Evolutionary conservation across 2,888 invertebrate genomes (phyloP).

Genomic region (Mimas tiliae): DNA sequence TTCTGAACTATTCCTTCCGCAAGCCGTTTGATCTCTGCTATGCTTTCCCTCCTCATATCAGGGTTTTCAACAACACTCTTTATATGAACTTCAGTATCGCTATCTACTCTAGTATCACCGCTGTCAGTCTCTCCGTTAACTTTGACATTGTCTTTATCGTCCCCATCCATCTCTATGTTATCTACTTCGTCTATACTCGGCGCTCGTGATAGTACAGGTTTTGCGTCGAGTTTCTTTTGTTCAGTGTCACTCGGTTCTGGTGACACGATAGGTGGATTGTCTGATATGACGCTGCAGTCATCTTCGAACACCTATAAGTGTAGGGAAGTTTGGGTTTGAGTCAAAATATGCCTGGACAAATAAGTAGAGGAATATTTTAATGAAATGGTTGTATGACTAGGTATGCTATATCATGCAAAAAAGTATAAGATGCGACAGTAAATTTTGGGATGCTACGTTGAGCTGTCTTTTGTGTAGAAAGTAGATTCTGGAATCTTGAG

Average conservation of each 20-base stretch:
- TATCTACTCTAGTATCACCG: slow-evolving; percentile 80
- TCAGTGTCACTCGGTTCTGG: slow-evolving; percentile 80
- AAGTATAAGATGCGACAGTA: no score
- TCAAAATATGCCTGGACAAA: not conserved
- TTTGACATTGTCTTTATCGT: slow-evolving; percentile 66
- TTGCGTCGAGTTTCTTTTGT: slow-evolving; percentile 63
- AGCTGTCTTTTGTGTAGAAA: no score
- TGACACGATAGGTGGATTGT: slow-evolving; percentile 80
- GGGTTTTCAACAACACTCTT: slow-evolving; percentile 78
- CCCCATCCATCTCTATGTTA: slow-evolving; percentile 74
- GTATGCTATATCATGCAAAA: no score
- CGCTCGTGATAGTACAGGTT: slow-evolving; percentile 72
- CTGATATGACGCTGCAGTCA: slow-evolving; percentile 83
- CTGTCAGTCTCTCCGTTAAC: slow-evolving; percentile 83
- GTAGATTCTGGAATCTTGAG: no score
- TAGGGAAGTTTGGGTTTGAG: not conserved
- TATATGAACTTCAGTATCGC: slow-evolving; percentile 68
- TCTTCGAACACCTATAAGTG: slow-evolving; percentile 82
- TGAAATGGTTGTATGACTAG: no score
- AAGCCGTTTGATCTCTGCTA: slow-evolving; percentile 78
- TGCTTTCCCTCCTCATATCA: slow-evolving; percentile 76
- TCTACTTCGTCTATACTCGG: slow-evolving; percentile 81
- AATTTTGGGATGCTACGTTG: no score
- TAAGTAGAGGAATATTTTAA: no score
- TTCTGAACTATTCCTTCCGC: slow-evolving; percentile 81